Percentiles rank a stretch among this genome's conserved stretches.
Conservation (phyloP, 2,888 invertebrate genomes). For the Agrochola litura region DNA sequence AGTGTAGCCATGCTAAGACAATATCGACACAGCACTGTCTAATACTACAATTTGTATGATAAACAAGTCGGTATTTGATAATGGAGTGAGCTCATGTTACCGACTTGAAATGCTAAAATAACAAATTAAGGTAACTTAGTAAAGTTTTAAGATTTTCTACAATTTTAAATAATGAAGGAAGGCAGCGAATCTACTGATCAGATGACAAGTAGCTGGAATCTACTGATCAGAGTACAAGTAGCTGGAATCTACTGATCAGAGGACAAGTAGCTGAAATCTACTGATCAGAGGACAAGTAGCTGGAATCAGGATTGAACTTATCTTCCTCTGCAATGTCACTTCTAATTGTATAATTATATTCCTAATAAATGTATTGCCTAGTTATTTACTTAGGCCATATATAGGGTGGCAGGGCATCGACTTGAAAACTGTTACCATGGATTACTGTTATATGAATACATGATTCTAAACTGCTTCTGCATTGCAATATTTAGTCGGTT, state of each 20-base stretch:
- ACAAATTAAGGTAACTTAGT: background rate
- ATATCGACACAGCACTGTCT: conserved; percentile 1
- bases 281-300: background rate
- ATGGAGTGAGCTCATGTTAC: conserved; percentile 18
- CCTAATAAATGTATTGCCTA: too few species aligned
- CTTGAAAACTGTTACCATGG: too few species aligned
- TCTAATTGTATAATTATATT: too few species aligned
- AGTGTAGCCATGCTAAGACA: background rate
- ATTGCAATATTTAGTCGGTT: too few species aligned
- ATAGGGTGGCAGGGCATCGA: too few species aligned
- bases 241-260: background rate
- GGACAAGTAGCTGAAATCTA: background rate
- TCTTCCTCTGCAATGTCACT: background rate
- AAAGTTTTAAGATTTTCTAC: background rate
- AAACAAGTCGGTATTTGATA: conserved; percentile 18
- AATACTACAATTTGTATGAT: conserved; percentile 42
- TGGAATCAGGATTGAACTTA: background rate
- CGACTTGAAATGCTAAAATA: conserved; percentile 22
- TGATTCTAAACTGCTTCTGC: too few species aligned
- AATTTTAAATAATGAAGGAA: background rate
- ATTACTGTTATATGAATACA: too few species aligned
- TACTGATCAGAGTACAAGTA: background rate
- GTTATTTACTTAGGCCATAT: too few species aligned
- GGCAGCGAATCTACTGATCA: background rate
- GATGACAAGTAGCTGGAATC: background rate